These are phyloP conservation scores for Acanthopagrus latus DNA, from an alignment of 2,797 vertebrate genomes.

Conservation along the genomic window DNA sequence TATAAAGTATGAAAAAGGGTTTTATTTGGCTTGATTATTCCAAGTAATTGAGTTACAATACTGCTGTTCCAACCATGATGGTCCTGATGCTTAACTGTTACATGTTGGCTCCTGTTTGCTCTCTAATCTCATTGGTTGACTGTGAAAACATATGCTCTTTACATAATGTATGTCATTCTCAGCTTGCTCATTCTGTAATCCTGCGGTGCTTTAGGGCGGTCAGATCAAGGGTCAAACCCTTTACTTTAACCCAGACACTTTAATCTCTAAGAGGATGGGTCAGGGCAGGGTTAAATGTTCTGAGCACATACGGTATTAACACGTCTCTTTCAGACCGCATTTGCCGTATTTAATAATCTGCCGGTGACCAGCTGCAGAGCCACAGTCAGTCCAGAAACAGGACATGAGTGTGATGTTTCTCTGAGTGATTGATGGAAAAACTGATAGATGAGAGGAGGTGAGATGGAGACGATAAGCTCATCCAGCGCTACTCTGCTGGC, in stretches of 20 bases:
- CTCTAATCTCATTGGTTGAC: neutral
- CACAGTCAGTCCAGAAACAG: neutral
- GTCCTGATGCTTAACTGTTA: neutral
- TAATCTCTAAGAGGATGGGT: constrained; percentile 42
- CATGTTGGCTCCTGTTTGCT: neutral
- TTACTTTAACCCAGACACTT: constrained; percentile 26
- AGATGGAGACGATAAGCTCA: constrained; percentile 55
- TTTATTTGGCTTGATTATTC: neutral
- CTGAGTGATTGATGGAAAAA: constrained; percentile 29
- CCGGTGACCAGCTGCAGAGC: constrained; percentile 16
- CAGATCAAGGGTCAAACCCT: constrained; percentile 39
- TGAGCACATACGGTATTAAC: constrained; percentile 7
- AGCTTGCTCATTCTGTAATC: constrained; percentile 19
- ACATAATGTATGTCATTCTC: neutral
- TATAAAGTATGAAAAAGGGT: neutral
- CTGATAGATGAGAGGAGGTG: constrained; percentile 50
- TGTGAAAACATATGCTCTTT: neutral
- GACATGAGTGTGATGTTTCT: constrained; percentile 23
- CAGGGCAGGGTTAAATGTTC: constrained; percentile 16
- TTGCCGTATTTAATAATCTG: constrained; percentile 19
- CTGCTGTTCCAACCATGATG: neutral
- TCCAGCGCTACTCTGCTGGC: constrained; percentile 26
- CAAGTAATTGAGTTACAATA: neutral
- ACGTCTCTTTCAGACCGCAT: constrained; percentile 1
- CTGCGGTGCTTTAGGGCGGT: constrained; percentile 12